A percentile compares a stretch with the other conserved stretches of the same genome.
These are phyloP conservation scores for Anhinga rufa DNA, from an alignment of 2,113 vertebrate genomes.

Conservation along the genomic window DNA sequence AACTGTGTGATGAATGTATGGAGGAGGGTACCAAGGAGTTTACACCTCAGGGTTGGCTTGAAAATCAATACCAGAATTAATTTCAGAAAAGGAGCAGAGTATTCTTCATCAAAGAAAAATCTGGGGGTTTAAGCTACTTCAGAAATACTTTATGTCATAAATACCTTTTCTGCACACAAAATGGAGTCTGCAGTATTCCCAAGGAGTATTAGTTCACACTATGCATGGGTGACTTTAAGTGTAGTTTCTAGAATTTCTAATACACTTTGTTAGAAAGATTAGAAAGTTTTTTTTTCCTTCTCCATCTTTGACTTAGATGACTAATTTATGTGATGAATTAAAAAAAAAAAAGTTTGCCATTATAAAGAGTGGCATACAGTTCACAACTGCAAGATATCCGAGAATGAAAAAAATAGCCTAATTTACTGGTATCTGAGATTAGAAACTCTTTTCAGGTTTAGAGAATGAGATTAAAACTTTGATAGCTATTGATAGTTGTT, in stretches of 20 bases:
- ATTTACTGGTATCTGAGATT: neutral
- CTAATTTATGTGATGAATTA: neutral
- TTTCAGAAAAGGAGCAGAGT: neutral
- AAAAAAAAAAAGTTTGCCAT: neutral
- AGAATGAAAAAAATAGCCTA: neutral
- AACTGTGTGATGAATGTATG: too few relatives aligned
- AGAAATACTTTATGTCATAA: neutral
- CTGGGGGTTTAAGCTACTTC: rapidly evolving
- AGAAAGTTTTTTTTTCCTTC: neutral
- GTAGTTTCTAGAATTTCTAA: neutral
- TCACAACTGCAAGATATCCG: neutral
- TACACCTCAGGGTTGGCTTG: neutral
- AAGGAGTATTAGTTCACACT: neutral
- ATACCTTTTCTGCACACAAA: neutral
- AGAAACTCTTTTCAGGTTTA: neutral
- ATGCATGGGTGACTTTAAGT: rapidly evolving
- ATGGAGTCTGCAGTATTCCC: neutral
- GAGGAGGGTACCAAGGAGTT: too few relatives aligned
- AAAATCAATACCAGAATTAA: neutral
- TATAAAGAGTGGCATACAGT: neutral
- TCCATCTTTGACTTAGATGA: neutral
- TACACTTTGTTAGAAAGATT: neutral
- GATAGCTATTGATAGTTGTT: neutral
- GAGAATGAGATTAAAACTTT: neutral
- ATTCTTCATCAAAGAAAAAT: neutral